Conservation (phyloP, 2,888 invertebrate genomes). For the Leptinotarsa tumamoca region DNA sequence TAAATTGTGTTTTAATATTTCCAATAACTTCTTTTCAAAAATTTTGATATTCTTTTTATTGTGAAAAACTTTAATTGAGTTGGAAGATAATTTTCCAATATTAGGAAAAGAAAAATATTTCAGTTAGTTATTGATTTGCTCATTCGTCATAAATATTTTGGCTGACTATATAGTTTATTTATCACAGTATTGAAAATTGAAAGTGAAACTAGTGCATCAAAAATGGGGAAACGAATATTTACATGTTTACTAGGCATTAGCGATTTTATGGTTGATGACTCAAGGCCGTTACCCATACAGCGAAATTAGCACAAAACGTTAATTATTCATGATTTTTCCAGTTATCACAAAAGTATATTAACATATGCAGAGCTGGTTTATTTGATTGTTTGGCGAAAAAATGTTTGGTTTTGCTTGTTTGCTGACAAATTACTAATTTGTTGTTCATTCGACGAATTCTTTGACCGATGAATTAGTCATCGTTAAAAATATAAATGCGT, state of each 20-base stretch:
- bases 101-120: no score
- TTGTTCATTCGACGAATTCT: constrained; percentile 19
- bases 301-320: constrained; percentile 25
- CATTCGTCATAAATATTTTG: background rate
- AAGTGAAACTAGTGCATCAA: background rate
- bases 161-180: no score
- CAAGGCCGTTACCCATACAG: constrained; percentile 8
- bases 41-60: no score
- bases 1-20: no score
- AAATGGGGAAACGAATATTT: background rate
- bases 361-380: constrained; percentile 8
- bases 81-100: no score
- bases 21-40: no score
- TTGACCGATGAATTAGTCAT: constrained; percentile 4
- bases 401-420: constrained; percentile 13
- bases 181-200: no score
- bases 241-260: background rate
- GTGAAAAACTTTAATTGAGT: no score
- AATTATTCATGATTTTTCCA: constrained; percentile 3
- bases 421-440: constrained; percentile 15
- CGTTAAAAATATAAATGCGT: constrained; percentile 19
- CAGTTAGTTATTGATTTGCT: background rate
- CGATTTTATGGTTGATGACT: constrained; percentile 17
- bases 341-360: constrained; percentile 14
- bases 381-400: constrained; percentile 12